Evolutionary conservation across 2,797 vertebrate genomes (phyloP).

Genomic region (Falco columbarius): DNA sequence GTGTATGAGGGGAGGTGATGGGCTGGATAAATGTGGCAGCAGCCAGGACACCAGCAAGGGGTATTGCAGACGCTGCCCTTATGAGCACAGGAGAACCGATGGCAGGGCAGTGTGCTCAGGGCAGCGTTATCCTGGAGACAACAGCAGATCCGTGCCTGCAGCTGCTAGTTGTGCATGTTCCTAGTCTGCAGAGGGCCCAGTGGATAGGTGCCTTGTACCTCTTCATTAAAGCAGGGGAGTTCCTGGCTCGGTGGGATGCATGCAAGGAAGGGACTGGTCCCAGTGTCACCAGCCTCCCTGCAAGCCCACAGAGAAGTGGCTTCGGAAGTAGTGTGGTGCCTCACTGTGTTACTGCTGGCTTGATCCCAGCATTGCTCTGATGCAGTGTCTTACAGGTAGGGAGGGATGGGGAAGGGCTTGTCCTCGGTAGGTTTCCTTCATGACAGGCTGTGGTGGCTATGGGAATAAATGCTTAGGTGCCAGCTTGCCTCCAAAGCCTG

Average conservation of each 20-base stretch:
- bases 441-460: neutral
- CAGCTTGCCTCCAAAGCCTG: neutral
- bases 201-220: neutral
- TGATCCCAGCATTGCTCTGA: neutral
- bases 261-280: rapidly evolving
- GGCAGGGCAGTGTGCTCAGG: neutral
- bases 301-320: neutral
- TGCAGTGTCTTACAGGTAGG: neutral
- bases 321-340: neutral
- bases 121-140: neutral
- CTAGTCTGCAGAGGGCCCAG: neutral
- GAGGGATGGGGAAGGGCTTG: neutral
- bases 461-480: neutral
- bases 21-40: neutral
- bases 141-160: neutral
- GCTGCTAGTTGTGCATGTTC: neutral
- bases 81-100: rapidly evolving
- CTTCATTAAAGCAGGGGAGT: neutral
- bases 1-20: neutral
- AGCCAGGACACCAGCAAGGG: neutral
- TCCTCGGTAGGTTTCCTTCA: neutral
- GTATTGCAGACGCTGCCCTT: neutral
- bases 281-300: neutral
- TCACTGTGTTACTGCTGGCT: neutral
- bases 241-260: neutral